Base-by-base conservation (phyloP, 2,113 vertebrate genomes). In the Peucedramus taeniatus region DNA sequence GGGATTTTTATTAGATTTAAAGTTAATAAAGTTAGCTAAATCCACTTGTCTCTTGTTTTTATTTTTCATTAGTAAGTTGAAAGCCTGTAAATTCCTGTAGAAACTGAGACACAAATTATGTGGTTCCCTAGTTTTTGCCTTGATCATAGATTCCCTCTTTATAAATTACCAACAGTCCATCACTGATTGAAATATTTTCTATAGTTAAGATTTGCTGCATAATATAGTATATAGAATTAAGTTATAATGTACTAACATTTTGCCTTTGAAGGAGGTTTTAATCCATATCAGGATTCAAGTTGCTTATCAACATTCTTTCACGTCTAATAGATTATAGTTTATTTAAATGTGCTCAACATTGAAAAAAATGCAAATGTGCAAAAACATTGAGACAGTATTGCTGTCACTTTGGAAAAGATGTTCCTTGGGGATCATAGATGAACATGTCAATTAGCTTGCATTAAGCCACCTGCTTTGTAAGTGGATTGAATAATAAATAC, bases 1-100 rank as follows among this genome's bases (percentile, higher is more conserved):
- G 98, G 99, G 98, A 98, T 98, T 99, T 99, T 98, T 98, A 98
- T 98, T 99, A 99, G 99, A 99, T 99, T 98, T 97, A 98, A 99
- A 98, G 98, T 98, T 98, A 99, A 99, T 99, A 99, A 99, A 99
- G 98, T 99, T 99, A 99, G 99, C 98, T 98, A 98, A 99, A 99
- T 99, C 98, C 98, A 98, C 85, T 95, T 95, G 98, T 98, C 98
- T 98, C 97, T 95, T 96, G 97, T 97, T 97, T 98, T 98, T 81
- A 75, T 98, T 98, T 98, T 96, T 97, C 91, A 97, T 91, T 96
- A 97, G 75, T 91, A 96, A 97, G 93, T 96, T 95, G 95, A 98
- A 97, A 96, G 93, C 93, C 86, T 97, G 89, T 97, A 98, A 97
- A 97, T 98, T 97, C 96, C 83, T 98, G 96, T 97, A 98, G 97